phyloP scores from a whole-genome alignment of 2,888 invertebrate species.

The Melinaea menophilus region DNA sequence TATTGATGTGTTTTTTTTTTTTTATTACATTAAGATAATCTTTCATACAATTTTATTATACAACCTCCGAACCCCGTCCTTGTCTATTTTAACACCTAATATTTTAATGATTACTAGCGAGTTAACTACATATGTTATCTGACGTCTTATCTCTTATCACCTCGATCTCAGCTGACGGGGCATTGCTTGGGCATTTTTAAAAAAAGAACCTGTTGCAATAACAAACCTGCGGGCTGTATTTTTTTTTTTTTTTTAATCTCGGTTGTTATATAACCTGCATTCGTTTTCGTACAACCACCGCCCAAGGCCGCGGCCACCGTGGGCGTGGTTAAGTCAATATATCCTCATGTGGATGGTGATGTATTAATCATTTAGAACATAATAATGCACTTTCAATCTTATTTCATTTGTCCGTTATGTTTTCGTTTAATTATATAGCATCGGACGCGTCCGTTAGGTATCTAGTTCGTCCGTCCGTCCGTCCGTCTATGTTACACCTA shows the following conservation, averaged over 20 bases:
- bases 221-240: slow-evolving; percentile 45
- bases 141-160: slow-evolving; percentile 36
- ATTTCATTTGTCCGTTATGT: slow-evolving; percentile 48
- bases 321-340: slow-evolving; percentile 65
- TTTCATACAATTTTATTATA: too few species aligned
- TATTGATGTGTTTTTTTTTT: too few species aligned
- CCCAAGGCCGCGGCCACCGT: slow-evolving; percentile 52
- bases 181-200: slow-evolving; percentile 44
- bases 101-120: not conserved
- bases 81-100: too few species aligned
- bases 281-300: slow-evolving; percentile 46
- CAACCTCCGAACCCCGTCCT: too few species aligned
- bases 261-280: slow-evolving; percentile 57
- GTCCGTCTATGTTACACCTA: slow-evolving; percentile 57
- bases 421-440: slow-evolving; percentile 44
- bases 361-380: slow-evolving; percentile 62
- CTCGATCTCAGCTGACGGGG: slow-evolving; percentile 51
- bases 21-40: too few species aligned
- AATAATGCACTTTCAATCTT: slow-evolving; percentile 71
- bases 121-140: not conserved
- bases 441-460: slow-evolving; percentile 31
- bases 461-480: slow-evolving; percentile 27
- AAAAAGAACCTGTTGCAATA: slow-evolving; percentile 60
- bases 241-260: slow-evolving; percentile 32
- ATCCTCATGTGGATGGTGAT: slow-evolving; percentile 61